Conservation (phyloP, 92 coral and sea anemone species). For the Phenganax marumi region DNA sequence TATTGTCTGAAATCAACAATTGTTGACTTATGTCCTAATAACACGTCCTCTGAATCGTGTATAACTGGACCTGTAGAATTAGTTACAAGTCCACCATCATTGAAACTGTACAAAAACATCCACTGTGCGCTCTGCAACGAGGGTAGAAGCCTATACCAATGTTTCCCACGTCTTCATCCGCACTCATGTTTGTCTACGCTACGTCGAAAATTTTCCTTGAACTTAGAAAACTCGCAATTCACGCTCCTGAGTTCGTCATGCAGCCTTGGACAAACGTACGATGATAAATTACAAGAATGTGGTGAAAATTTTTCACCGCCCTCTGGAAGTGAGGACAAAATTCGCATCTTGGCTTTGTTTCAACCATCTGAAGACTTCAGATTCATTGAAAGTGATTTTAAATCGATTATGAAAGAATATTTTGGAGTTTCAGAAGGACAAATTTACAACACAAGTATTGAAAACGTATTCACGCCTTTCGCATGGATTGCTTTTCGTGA, state of each 20-base stretch:
- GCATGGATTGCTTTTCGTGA: not conserved
- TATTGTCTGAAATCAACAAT: constrained; percentile 17
- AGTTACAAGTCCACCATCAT: not conserved
- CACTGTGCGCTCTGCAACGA: constrained; percentile 21
- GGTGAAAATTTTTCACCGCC: not conserved
- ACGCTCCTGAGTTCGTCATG: not conserved
- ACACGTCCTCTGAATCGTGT: not conserved
- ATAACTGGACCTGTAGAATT: constrained; percentile 9
- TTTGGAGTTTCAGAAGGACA: not conserved
- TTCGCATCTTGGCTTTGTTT: constrained; percentile 11
- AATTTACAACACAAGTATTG: constrained; percentile 1
- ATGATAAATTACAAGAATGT: constrained; percentile 22
- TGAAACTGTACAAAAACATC: not conserved
- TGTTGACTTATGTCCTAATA: constrained; percentile 6
- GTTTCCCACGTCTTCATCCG: constrained; percentile 11
- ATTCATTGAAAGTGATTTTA: constrained; percentile 2
- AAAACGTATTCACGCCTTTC: not conserved
- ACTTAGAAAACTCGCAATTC: not conserved
- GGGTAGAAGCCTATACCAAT: not conserved
- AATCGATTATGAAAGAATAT: not conserved
- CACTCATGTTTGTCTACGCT: not conserved
- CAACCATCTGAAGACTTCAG: not conserved
- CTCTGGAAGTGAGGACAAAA: not conserved
- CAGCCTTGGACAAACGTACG: not conserved
- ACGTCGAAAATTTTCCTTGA: constrained; percentile 8